Conservation (phyloP, 2,113 vertebrate genomes). For the Phaetusa simplex region DNA sequence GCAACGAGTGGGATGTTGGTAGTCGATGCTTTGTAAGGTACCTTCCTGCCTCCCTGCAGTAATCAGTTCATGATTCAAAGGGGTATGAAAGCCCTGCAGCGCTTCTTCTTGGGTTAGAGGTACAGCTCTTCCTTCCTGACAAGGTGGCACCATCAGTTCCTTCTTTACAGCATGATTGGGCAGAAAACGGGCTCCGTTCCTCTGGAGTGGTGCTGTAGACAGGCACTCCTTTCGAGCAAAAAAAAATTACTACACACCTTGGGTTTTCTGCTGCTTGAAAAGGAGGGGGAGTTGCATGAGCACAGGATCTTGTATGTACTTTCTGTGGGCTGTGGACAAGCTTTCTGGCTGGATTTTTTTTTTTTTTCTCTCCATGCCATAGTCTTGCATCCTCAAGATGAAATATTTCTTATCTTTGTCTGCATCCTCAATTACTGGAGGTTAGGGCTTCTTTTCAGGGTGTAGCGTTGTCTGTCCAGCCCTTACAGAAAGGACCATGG, state of each 20-base stretch:
- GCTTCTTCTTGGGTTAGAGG: not conserved
- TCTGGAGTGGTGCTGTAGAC: not conserved
- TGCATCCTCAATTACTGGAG: conserved; percentile 11
- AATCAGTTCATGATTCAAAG: not conserved
- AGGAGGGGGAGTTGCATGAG: not conserved
- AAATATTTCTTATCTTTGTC: not conserved
- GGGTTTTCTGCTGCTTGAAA: not conserved
- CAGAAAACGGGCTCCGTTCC: not conserved
- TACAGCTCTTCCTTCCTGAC: not conserved
- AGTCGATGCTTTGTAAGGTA: not conserved
- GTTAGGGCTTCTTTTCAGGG: not conserved
- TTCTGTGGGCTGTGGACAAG: not conserved
- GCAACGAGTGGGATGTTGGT: not conserved
- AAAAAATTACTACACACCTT: not conserved
- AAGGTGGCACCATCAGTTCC: not conserved
- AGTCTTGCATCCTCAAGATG: not conserved
- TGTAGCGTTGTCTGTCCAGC: conserved; percentile 6
- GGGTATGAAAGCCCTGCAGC: not conserved
- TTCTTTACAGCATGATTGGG: not conserved
- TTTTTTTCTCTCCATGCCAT: not conserved
- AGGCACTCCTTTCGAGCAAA: not conserved
- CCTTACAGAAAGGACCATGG: not conserved
- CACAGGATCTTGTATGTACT: not conserved
- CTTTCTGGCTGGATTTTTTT: not conserved
- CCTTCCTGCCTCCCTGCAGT: not conserved